These are phyloP conservation scores for Aspidoscelis tigris DNA, from an alignment of 2,113 vertebrate species.

Conservation along the genomic window DNA sequence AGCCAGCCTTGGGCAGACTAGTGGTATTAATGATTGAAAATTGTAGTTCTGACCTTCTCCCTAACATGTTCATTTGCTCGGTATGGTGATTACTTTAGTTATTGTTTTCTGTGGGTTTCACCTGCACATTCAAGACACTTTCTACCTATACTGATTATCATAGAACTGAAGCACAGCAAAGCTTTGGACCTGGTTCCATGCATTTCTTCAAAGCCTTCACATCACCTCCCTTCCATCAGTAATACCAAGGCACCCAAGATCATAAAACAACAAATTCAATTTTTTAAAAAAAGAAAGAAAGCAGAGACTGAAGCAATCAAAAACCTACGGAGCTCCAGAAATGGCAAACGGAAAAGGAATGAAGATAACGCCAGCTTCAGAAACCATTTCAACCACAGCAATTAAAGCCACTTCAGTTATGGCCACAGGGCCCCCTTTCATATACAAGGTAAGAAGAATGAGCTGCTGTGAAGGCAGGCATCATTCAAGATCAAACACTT, in stretches of 20 bases:
- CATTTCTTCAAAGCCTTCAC: too few relatives aligned
- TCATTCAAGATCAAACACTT: conserved; percentile 8
- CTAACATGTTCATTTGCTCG: not conserved
- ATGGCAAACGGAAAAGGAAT: not conserved
- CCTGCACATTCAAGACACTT: not conserved
- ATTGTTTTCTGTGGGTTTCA: not conserved
- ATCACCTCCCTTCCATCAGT: too few relatives aligned
- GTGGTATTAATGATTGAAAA: too few relatives aligned
- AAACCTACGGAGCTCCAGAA: not conserved
- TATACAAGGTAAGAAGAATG: not conserved
- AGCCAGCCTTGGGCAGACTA: too few relatives aligned
- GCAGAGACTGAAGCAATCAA: not conserved
- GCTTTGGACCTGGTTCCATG: too few relatives aligned
- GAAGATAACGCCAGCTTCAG: not conserved
- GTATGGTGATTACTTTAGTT: not conserved
- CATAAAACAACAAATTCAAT: too few relatives aligned
- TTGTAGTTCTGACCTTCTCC: not conserved
- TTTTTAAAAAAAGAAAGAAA: too few relatives aligned
- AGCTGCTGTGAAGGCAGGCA: not conserved
- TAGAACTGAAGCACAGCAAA: not conserved
- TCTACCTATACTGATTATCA: too few relatives aligned
- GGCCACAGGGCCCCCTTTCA: not conserved
- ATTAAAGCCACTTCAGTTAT: not conserved
- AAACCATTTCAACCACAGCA: not conserved
- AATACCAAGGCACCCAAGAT: too few relatives aligned